Evolutionary conservation across 2,797 vertebrate genomes (phyloP).

Genomic region (Rhadinocentrus ornatus): DNA sequence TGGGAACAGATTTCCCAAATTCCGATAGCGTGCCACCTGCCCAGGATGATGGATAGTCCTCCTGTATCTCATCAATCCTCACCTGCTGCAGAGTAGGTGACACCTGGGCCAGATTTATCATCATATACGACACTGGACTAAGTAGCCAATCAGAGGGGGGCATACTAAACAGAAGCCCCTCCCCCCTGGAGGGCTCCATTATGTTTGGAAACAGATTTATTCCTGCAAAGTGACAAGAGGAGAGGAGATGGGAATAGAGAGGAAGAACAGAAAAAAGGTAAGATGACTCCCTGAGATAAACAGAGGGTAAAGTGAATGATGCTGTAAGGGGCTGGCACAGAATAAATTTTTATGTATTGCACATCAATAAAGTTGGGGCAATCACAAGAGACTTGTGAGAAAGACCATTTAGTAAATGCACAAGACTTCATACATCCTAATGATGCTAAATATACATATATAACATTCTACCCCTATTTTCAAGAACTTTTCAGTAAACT

Average conservation of each 20-base stretch:
- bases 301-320: conserved; percentile 41
- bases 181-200: conserved; percentile 75
- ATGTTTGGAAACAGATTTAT: conserved; percentile 84
- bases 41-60: conserved; percentile 94
- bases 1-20: conserved; percentile 99
- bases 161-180: conserved; percentile 73
- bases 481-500: not conserved
- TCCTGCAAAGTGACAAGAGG: conserved; percentile 71
- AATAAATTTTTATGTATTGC: not conserved
- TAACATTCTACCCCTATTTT: not conserved
- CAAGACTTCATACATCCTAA: not conserved
- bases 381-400: conserved; percentile 1
- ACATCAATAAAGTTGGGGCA: conserved; percentile 28
- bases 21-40: conserved; percentile 97
- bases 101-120: conserved; percentile 98
- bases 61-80: conserved; percentile 95
- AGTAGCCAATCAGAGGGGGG: conserved; percentile 73
- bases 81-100: conserved; percentile 90
- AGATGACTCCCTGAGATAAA: conserved; percentile 38
- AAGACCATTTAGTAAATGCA: not conserved
- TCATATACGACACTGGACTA: conserved; percentile 83
- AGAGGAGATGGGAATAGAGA: conserved; percentile 48
- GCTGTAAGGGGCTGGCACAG: conserved; percentile 13
- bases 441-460: not conserved
- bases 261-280: conserved; percentile 42